Percentiles rank a stretch among this genome's conserved stretches.
Conservation (phyloP, 30 jellyfish, hydroid and myxozoan genomes). For the Nemopilema nomurai region DNA sequence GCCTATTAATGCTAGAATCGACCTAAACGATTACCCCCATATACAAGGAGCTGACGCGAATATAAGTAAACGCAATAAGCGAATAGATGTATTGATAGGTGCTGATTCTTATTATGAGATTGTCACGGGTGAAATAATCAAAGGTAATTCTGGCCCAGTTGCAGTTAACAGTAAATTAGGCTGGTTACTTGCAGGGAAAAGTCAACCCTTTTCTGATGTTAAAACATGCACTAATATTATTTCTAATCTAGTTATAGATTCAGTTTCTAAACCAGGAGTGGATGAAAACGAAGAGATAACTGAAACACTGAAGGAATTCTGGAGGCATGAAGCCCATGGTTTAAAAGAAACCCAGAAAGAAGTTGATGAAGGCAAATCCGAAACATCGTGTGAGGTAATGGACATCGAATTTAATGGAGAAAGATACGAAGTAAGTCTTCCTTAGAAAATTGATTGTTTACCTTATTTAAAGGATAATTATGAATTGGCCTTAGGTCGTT, state of each 20-base stretch:
- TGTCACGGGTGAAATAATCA: background rate
- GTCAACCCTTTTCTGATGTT: background rate
- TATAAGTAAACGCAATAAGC: background rate
- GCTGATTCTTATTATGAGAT: background rate
- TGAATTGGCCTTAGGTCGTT: background rate
- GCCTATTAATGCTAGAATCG: slow-evolving; percentile 12
- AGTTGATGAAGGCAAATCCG: background rate
- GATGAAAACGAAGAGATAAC: background rate
- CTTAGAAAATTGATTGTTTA: background rate
- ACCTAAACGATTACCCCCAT: background rate
- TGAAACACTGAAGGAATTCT: background rate
- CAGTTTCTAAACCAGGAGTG: background rate
- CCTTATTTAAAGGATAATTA: background rate
- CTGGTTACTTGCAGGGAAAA: background rate
- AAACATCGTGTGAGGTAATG: background rate
- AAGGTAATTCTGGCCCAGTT: background rate
- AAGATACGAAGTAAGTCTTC: background rate
- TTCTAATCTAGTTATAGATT: background rate
- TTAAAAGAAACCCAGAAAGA: background rate
- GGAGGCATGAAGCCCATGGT: background rate
- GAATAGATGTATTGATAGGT: background rate
- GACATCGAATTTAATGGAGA: background rate
- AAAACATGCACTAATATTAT: background rate
- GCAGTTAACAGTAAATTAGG: background rate
- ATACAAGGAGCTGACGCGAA: background rate